Evolutionary conservation across 2,113 vertebrate genomes (phyloP), one percentile per base, ranked within the genome.

Genomic region (Pachycephala philippinensis): DNA sequence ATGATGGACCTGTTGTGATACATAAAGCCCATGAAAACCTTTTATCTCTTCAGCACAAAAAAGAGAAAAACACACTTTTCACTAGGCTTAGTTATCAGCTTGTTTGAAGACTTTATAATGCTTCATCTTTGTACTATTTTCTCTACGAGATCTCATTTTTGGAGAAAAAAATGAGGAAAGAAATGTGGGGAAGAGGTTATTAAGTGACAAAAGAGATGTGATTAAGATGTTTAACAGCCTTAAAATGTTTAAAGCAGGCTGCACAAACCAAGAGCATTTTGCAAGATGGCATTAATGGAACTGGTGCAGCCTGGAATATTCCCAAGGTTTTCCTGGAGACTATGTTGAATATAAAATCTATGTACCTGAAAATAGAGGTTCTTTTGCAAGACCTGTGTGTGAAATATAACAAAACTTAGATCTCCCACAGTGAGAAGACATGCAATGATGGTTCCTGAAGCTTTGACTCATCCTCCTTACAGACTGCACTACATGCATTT

Each of bases 1-100:
- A 70, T 3, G 0, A 63, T 2, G 1, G 13, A 68, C 5, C 10
- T 6, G 0, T 21, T 39, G 22, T 69, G 49, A 85, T 33, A 64
- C 3, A 75, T 7, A 87, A 91, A 91, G 23, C 35, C 30, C 42
- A 19, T 8, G 6, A 75, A 84, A 84, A 61, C 17, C 5, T 87
- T 42, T 75, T 21, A 56, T 26, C 13, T 82, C 35, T 56, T 75
- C 47, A 79, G 39, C 12, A 72, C 27, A 40, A 53, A 66, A 91
- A 89, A 47, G n/a, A 33, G 9, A 21, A 57, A 24, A 63, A 16
- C 6, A 10, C 0, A 0, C 9, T 92, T 79, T 80, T 83, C 76
- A 56, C 53, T 69, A 47, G 28, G 23, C 17, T 59, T 64, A 47
- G 10, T 89, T 93, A 52, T 64, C 27, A 69, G 68, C 37, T 89